Evolutionary conservation across 2,113 vertebrate genomes (phyloP), one percentile per base, ranked within the genome.

Genomic region (Cettia cetti): DNA sequence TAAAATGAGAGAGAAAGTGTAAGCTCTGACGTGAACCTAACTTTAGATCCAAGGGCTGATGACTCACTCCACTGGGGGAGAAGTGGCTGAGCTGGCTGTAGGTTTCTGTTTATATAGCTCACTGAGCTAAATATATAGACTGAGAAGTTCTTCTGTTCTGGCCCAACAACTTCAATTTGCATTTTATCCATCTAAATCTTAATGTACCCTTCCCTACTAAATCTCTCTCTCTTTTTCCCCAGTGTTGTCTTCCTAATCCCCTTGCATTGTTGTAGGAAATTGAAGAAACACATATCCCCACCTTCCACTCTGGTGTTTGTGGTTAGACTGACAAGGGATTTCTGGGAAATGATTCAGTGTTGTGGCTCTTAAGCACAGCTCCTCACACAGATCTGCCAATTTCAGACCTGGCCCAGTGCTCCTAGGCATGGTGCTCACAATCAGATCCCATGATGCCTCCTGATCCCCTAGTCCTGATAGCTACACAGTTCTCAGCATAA

Each of bases 101-200:
- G 97, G 90, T 97, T 98, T 97, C 97, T 97, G 98, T 98, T 98
- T 98, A 98, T 98, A 97, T 96, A 97, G 96, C 96, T 98, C 96
- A 76, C 77, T 57, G 95, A 98, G 97, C 97, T 98, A 98, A 98
- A 98, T 98, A 98, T 98, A 97, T 94, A 98, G 97, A 95, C 95
- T 91, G 82, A 97, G 96, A 97, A 97, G 97, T 95, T 98, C 96
- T 97, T 97, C 96, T 97, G 95, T 94, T 96, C 97, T 90, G 95
- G 96, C 90, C 95, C 96, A 95, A 94, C 94, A 96, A 89, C 75
- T 97, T 95, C 92, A 94, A 90, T 83, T 86, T 77, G 65, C 90
- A 96, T 95, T 95, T 95, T 96, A 97, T 96, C 92, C 63, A 10
- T 40, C 90, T 96, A 64, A 66, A 45, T 87, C 37, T 72, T 89